Base-by-base conservation (phyloP, 2,113 vertebrate genomes). In the Nerophis lumbriciformis region DNA sequence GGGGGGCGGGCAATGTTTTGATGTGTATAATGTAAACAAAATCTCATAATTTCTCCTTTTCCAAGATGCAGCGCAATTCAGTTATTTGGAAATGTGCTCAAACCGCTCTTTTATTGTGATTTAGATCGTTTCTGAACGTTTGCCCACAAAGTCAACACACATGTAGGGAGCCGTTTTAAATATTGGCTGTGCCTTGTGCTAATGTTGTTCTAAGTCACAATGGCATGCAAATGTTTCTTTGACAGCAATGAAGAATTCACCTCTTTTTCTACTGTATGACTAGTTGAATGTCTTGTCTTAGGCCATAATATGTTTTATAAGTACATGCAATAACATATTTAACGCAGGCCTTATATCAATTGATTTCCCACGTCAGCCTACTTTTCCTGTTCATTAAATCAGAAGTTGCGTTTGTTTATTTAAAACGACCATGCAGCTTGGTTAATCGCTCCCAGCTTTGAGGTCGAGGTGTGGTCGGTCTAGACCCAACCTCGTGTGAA, bases 371-470 rank as follows among this genome's bases (percentile, higher is more conserved):
- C 72, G 69, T 76, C 68, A 61, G 48, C 7, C 35, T 63, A 45
- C 72, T 65, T 82, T 73, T 77, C 68, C 72, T 72, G 64, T 67
- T 77, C 61, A 63, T 78, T 73, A 77, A 79, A 81, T 71, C 50
- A 67, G 45, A 14, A 64, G 21, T 59, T 16, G 38, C 63, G 35
- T 53, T 75, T 79, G 63, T 85, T 78, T 78, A 63, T 76, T 74
- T 65, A 66, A 63, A 65, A 68, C 6, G 77, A 74, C 63, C 62
- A 57, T 9, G 4, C 45, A 60, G 50, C 64, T 38, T 59, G 36
- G 57, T 53, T 44, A 70, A 61, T 56, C 45, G 57, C 73, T 36
- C 28, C 10, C 5, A 73, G 64, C 59, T 39, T 38, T 4, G 52
- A 53, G 63, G 14, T 65, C 0, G 45, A 66, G 51, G 59, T 48